Evolutionary conservation across 2,113 vertebrate genomes (phyloP), one percentile per base, ranked within the genome.

Genomic region (Notechis scutatus): DNA sequence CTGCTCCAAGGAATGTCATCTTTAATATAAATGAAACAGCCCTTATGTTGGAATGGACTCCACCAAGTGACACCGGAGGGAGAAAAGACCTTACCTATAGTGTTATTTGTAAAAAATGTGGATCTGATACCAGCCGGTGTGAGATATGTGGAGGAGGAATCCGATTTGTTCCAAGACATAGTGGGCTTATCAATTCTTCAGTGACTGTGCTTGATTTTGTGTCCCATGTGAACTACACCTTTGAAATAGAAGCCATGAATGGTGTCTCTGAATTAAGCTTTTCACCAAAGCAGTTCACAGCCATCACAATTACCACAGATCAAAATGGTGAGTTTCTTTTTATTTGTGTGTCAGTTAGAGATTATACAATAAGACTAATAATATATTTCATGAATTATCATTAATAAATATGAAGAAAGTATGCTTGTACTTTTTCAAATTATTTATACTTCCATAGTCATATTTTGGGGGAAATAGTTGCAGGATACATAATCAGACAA

Each of bases 21-120:
- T 99, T 99, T 94, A 99, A 98, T 97, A 98, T 99, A 95, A 99
- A 99, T 1, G 99, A 99, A 95, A 99, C 99, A 9, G 98, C 98
- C 14, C 98, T 99, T 87, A 97, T 98, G 97, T 96, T 99, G 97
- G 99, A 99, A 96, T 99, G 99, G 99, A 99, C 98, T 8, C 99
- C 99, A 52, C 99, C 99, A 1, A 98, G 98, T 29, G 99, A 99
- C 95, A 98, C 98, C 0, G 99, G 99, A 11, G 99, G 99, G 0
- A 98, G 99, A 85, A 98, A 98, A 92, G 99, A 99, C 52, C 98
- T 99, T 90, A 99, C 98, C 11, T 99, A 99, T 97, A 99, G 98
- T 8, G 97, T 99, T 1, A 96, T 98, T 95, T 99, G 99, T 81
- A 99, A 99, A 96, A 98, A 98, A 93, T 99, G 99, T 18, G 98